A percentile compares a stretch with the other conserved stretches of the same genome.
Conservation (phyloP, 2,113 vertebrate genomes). For the Galemys pyrenaicus region DNA sequence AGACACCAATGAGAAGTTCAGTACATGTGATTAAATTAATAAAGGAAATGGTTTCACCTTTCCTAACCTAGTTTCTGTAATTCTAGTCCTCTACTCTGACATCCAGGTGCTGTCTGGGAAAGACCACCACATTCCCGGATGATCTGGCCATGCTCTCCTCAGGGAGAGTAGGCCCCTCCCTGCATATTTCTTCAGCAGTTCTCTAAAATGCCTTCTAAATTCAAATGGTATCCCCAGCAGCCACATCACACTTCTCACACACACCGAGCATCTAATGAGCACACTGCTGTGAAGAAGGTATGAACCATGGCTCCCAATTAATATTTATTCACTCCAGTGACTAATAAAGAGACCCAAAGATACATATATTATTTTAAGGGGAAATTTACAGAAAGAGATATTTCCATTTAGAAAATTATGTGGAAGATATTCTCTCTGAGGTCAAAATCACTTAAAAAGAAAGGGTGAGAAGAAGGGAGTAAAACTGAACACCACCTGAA, state of each 20-base stretch:
- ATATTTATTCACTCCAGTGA: conserved; percentile 32
- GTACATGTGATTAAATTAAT: background rate
- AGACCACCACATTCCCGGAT: background rate
- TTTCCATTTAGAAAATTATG: conserved; percentile 32
- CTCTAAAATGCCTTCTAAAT: background rate
- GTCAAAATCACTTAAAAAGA: conserved; percentile 4
- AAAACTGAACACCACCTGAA: conserved; percentile 60
- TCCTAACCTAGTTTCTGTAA: background rate
- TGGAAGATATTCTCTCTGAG: conserved; percentile 36
- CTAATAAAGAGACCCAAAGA: background rate
- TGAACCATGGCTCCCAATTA: conserved; percentile 27
- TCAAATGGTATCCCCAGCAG: background rate
- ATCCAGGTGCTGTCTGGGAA: background rate
- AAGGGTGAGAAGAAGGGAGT: background rate
- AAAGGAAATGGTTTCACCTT: background rate
- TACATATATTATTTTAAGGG: conserved; percentile 10
- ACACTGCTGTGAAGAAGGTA: conserved; percentile 20
- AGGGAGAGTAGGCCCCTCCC: background rate
- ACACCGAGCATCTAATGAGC: conserved; percentile 49
- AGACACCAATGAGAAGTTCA: background rate
- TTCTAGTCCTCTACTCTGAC: background rate
- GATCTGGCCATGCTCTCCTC: background rate
- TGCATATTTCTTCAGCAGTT: background rate
- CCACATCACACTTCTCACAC: conserved; percentile 25
- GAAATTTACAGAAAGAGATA: background rate